Base-by-base conservation (phyloP, 2,113 vertebrate species). In the Litocranius walleri region DNA sequence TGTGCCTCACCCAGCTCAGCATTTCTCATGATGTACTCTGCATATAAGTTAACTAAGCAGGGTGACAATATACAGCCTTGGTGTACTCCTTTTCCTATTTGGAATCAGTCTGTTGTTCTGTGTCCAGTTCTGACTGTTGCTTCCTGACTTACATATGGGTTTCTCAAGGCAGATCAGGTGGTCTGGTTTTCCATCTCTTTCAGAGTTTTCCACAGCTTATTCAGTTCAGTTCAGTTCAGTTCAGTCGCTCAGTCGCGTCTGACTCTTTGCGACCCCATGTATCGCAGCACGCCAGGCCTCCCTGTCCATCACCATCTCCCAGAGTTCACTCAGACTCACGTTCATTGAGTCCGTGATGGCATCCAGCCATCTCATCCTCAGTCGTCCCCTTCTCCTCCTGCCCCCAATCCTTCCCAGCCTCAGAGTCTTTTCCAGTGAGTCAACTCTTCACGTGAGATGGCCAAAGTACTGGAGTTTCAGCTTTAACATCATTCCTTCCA, bases 161-260 rank as follows among this genome's bases (percentile, higher is more conserved):
- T 40, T 71, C 67, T 71, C 19, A 40, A 40, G 19, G 19, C n/a
- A 71, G 19, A 11, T 71, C n/a, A 71, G 19, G 10, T 71, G 10
- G n/a, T 71, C n/a, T 71, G n/a, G n/a, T 40, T 23, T 40, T 36
- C 17, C n/a, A 23, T 71, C n/a, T 71, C 67, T 71, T 21, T 64
- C 61, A 64, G 6, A 64, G 7, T 64, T 64, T 64, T 50, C 48
- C 48, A 50, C 48, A 50, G 48, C 61, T 64, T 16, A 45, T 45
- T 45, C 45, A 45, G 45, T 48, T 48, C 3, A 7, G 36, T 27
- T 48, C 45, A 45, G 45, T 45, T 45, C 45, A 48, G 45, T 48
- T 48, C 3, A 7, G 36, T 27, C 0, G 0, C 40, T 77, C 71
- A 43, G 6, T 27, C 27, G 6, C 27, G 36, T 25, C 36, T 4